Conservation (phyloP, 1,140 invertebrate species). For the Apis laboriosa region DNA sequence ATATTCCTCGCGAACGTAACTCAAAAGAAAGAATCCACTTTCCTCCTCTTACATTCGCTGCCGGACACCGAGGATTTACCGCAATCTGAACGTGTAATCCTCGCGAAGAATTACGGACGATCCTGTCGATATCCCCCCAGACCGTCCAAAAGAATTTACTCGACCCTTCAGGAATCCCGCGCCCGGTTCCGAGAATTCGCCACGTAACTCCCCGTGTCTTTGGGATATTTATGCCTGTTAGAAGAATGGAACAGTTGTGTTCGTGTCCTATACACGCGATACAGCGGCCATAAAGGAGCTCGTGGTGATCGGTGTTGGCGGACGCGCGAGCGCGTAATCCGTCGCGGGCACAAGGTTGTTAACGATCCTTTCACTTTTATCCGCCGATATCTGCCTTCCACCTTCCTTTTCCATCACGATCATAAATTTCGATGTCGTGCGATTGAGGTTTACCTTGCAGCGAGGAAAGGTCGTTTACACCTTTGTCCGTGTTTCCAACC, state of each 20-base stretch:
- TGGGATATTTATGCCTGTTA: conserved; percentile 39
- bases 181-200: conserved; percentile 30
- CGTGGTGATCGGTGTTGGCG: conserved; percentile 28
- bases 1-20: not conserved
- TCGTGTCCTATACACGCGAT: conserved; percentile 27
- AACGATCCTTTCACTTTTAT: conserved; percentile 79
- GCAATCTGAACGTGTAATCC: not conserved
- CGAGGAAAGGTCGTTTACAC: conserved; percentile 75
- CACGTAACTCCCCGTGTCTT: conserved; percentile 30
- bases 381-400: conserved; percentile 63
- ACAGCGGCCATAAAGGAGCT: conserved; percentile 56
- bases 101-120: not conserved
- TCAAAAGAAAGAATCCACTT: not conserved
- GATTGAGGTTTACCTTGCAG: conserved; percentile 71
- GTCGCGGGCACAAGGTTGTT: conserved; percentile 73
- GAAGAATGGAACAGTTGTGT: conserved; percentile 41
- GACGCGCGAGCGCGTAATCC: conserved; percentile 57
- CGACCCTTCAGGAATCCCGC: conserved; percentile 24
- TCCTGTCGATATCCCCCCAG: not conserved
- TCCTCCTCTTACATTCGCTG: not conserved
- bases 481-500: not conserved
- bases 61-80: not conserved
- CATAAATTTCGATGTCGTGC: conserved; percentile 73
- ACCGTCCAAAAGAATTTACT: conserved; percentile 1
- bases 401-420: conserved; percentile 63